Evolutionary conservation across 2,797 vertebrate species (phyloP), one percentile per base, ranked within the genome.

Genomic region (Pagetopsis macropterus): DNA sequence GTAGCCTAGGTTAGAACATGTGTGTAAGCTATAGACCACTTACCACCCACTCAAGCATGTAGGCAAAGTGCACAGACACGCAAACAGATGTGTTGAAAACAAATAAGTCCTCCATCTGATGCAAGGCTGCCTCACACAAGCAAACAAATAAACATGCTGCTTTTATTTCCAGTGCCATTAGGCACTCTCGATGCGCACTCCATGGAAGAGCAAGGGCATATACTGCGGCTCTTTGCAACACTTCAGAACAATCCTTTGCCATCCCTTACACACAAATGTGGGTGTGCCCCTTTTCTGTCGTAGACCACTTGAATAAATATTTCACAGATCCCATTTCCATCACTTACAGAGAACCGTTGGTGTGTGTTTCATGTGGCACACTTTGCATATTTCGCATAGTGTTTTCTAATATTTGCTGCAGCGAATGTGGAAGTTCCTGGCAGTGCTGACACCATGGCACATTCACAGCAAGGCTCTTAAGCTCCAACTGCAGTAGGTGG

Each of bases 171-270:
- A 84, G 82, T 78, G 87, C 90, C 89, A 88, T 93, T 90, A 92
- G 81, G 85, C 79, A 45, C 77, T 79, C 91, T 91, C 90, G 87
- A 93, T 91, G 89, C 78, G n/a, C 70, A 82, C 88, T 87, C 79
- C 65, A 76, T 49, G 75, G 81, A 90, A 84, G 85, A 83, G 68
- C 79, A 84, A 84, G 84, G 80, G 48, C 83, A 83, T 60, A 81
- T 62, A 87, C 87, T 92, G 91, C 65, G 67, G 69, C 67, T 79
- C 89, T 94, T 92, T 93, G 93, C 93, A 93, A 92, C 85, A 89
- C 89, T 91, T 88, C 83, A 80, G 81, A 86, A 88, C 72, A 84
- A 89, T 89, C 86, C 88, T 85, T 78, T 88, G 88, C 92, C 88
- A 92, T 87, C 84, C 89, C 86, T 72, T 56, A 37, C 72, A 75